These are phyloP conservation scores for Onychomys arenicola DNA, from an alignment of 2,797 vertebrate genomes.

Conservation along the genomic window DNA sequence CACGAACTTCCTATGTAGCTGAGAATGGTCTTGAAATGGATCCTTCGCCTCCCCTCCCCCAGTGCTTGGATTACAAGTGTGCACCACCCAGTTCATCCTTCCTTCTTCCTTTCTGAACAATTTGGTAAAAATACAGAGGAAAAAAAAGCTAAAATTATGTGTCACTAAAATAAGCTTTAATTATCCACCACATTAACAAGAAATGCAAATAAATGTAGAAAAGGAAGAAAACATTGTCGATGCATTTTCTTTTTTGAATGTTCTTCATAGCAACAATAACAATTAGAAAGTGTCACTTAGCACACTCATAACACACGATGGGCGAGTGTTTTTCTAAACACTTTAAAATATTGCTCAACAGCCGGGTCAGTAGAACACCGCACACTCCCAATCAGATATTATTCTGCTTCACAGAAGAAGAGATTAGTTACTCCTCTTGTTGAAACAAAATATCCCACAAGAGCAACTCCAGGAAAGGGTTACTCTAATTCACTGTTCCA, in stretches of 20 bases:
- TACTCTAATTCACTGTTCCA: background rate
- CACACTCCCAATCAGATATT: background rate
- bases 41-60: background rate
- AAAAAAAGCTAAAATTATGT: background rate
- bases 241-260: background rate
- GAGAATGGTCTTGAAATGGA: background rate
- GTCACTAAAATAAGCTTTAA: background rate
- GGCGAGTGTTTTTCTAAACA: background rate
- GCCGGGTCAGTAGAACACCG: background rate
- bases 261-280: background rate
- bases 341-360: conserved; percentile 6
- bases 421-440: background rate
- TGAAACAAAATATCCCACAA: background rate
- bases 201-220: background rate
- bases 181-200: conserved; percentile 6
- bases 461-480: background rate
- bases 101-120: background rate
- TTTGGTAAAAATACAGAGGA: background rate
- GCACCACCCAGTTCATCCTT: background rate
- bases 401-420: background rate
- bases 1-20: background rate
- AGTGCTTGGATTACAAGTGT: background rate
- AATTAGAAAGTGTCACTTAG: background rate
- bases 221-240: background rate
- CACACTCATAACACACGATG: background rate